Conservation (phyloP, 2,113 vertebrate species). For the Typhlomys cinereus region DNA sequence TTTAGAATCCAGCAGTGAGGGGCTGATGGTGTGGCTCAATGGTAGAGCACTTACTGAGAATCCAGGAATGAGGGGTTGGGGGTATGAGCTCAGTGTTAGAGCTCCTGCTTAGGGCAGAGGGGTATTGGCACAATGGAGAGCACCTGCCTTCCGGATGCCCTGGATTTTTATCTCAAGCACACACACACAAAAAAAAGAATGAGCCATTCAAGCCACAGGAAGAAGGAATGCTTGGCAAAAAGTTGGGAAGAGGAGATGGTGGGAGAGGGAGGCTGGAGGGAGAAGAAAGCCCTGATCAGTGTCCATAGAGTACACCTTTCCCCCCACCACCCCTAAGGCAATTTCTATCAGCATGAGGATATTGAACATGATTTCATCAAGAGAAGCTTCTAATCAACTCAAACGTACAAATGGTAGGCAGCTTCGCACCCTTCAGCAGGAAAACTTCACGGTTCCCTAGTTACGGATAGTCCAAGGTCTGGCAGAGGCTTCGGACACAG, state of each 20-base stretch:
- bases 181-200: neutral
- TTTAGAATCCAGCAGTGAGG: neutral
- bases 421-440: neutral
- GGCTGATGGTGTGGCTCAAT: neutral
- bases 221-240: neutral
- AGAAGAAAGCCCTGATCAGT: neutral
- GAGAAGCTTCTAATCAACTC: neutral
- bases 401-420: neutral
- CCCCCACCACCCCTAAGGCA: too few relatives aligned
- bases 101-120: neutral
- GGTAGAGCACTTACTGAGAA: neutral
- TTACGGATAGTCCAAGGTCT: neutral
- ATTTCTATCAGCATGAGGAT: neutral
- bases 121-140: neutral
- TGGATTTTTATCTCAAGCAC: neutral
- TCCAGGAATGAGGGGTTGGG: neutral
- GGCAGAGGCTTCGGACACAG: neutral
- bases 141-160: neutral
- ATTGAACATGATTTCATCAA: neutral
- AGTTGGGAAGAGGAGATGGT: neutral
- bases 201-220: neutral
- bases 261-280: neutral
- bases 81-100: neutral
- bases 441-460: slow-evolving; percentile 11
- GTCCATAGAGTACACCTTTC: neutral